Evolutionary conservation across 2,888 invertebrate species (phyloP).

Genomic region (Drosophila multiciliata): DNA sequence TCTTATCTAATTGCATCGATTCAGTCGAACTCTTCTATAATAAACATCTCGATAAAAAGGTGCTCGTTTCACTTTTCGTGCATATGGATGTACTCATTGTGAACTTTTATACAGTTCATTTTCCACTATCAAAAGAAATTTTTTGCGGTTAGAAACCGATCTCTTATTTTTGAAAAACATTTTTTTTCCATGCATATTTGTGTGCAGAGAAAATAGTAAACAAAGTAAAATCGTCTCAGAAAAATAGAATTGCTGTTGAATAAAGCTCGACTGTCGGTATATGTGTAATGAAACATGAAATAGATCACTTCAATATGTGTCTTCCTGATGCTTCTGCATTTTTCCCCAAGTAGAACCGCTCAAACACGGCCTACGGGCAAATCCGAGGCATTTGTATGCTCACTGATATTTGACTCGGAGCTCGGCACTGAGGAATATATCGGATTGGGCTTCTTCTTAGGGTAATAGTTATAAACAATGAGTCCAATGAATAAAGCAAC

Average conservation of each 20-base stretch:
- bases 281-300: conserved; percentile 1
- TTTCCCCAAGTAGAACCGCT: neutral
- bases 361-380: conserved; percentile 16
- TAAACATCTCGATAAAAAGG: neutral
- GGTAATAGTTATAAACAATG: neutral
- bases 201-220: neutral
- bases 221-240: neutral
- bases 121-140: neutral
- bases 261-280: conserved; percentile 10
- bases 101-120: neutral
- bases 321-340: conserved; percentile 23
- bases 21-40: conserved; percentile 1
- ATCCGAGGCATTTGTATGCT: conserved; percentile 39
- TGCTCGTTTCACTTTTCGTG: neutral
- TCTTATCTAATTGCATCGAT: neutral
- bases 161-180: neutral
- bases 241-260: neutral
- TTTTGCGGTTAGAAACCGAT: neutral
- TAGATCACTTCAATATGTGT: conserved; percentile 34
- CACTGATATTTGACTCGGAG: conserved; percentile 77
- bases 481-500: neutral
- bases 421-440: conserved; percentile 77
- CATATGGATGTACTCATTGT: neutral
- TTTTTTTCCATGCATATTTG: neutral
- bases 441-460: conserved; percentile 21